These are phyloP conservation scores for Zonotrichia albicollis DNA, from an alignment of 2,797 vertebrate species.

Conservation along the genomic window DNA sequence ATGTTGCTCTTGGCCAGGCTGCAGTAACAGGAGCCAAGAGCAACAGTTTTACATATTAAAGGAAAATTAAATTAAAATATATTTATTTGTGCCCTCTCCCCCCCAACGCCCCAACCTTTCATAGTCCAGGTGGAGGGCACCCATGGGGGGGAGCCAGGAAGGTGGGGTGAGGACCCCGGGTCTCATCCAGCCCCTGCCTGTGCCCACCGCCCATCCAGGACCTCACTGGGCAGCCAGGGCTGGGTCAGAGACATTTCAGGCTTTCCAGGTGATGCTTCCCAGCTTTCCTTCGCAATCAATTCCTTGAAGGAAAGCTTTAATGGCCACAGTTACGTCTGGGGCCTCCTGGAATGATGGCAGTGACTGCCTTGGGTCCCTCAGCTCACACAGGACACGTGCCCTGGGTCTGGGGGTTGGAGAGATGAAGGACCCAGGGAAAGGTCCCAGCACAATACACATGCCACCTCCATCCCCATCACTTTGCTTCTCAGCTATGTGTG, in stretches of 20 bases:
- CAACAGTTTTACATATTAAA: constrained; percentile 66
- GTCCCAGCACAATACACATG: fast-evolving
- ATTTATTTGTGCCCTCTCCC: neutral
- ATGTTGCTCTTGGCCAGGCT: constrained; percentile 45
- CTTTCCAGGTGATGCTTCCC: neutral
- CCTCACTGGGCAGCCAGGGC: neutral
- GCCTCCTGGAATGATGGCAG: neutral
- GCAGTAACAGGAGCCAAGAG: constrained; percentile 29
- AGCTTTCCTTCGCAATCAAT: neutral
- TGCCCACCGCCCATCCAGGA: fast-evolving
- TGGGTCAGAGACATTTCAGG: fast-evolving
- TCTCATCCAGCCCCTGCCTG: neutral
- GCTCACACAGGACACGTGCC: fast-evolving
- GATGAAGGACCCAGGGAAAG: neutral
- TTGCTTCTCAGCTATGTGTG: fast-evolving
- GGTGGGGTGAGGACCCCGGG: fast-evolving
- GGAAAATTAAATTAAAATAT: constrained; percentile 66
- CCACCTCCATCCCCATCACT: neutral
- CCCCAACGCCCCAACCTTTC: neutral
- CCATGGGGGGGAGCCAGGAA: fast-evolving
- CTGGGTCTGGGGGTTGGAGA: neutral
- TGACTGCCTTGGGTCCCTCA: neutral
- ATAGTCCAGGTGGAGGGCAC: neutral
- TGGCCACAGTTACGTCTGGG: neutral
- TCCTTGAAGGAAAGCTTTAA: neutral